These are phyloP conservation scores for Monomorium pharaonis DNA, from an alignment of 1,140 invertebrate genomes.

Conservation along the genomic window DNA sequence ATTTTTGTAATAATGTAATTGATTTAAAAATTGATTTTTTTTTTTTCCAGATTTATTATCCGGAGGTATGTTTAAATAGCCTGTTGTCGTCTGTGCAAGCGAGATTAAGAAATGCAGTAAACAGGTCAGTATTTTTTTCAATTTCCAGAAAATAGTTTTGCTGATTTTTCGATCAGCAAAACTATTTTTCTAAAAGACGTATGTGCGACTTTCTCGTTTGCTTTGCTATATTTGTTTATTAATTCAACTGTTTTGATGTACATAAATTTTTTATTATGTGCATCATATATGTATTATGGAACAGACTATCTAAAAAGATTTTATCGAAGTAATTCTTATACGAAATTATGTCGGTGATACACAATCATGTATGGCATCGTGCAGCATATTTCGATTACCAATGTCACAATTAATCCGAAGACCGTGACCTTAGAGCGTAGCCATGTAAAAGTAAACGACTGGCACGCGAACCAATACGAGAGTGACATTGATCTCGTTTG, in stretches of 20 bases:
- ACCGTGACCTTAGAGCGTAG: neutral
- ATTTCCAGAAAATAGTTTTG: neutral
- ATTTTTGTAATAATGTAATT: neutral
- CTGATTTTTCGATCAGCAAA: neutral
- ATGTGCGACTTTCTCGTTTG: neutral
- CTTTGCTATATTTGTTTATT: neutral
- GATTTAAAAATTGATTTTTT: neutral
- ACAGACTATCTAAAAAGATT: neutral
- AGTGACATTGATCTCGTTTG: neutral
- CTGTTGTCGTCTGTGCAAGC: neutral
- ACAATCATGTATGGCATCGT: neutral
- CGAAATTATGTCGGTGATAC: neutral
- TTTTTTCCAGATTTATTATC: neutral
- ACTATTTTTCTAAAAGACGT: neutral
- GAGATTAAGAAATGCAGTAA: neutral
- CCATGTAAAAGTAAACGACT: neutral
- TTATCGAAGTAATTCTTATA: neutral
- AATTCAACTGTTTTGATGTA: neutral
- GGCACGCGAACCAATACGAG: neutral
- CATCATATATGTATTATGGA: neutral
- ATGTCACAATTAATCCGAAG: conserved; percentile 13
- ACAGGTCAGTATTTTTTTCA: neutral
- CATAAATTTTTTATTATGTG: neutral
- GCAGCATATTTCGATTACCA: conserved; percentile 19
- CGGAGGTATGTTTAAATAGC: neutral